Evolutionary conservation across 1,140 invertebrate genomes (phyloP).

Genomic region (Mercenaria mercenaria): DNA sequence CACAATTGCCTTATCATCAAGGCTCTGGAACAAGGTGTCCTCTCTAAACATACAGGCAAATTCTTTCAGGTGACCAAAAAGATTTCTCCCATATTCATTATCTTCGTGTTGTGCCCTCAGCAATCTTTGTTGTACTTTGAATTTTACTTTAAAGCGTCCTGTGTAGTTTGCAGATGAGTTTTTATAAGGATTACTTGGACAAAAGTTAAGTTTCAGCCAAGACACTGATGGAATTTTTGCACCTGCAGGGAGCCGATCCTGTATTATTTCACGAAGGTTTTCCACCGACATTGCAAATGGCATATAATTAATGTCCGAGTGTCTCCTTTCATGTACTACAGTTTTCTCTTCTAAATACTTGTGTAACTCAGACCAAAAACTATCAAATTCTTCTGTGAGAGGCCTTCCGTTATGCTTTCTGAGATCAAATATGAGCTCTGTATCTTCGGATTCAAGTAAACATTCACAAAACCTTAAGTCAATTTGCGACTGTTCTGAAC

Average conservation of each 20-base stretch:
- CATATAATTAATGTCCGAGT: conserved; percentile 44
- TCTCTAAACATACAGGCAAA: background rate
- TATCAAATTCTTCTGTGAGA: background rate
- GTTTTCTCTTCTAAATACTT: conserved; percentile 3
- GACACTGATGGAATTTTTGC: too few relatives aligned
- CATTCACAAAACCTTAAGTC: conserved; percentile 22
- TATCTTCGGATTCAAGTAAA: conserved; percentile 16
- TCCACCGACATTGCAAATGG: conserved; percentile 36
- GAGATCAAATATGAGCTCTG: background rate
- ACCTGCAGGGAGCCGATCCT: too few relatives aligned
- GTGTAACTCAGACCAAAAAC: background rate
- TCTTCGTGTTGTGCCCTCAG: too few relatives aligned
- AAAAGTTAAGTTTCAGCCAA: too few relatives aligned
- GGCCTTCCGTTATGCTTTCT: background rate
- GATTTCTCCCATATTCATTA: too few relatives aligned
- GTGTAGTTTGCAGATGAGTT: too few relatives aligned
- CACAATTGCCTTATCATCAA: background rate
- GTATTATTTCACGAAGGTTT: too few relatives aligned
- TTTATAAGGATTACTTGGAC: too few relatives aligned
- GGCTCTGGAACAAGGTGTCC: background rate
- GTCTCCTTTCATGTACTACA: conserved; percentile 21
- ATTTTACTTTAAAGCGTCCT: too few relatives aligned
- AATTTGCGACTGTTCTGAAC: background rate
- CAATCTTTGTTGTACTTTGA: too few relatives aligned
- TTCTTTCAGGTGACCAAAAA: too few relatives aligned